Evolutionary conservation across 1,140 invertebrate species (phyloP), one percentile per base, ranked within the genome.

Genomic region (Aphidius gifuensis): DNA sequence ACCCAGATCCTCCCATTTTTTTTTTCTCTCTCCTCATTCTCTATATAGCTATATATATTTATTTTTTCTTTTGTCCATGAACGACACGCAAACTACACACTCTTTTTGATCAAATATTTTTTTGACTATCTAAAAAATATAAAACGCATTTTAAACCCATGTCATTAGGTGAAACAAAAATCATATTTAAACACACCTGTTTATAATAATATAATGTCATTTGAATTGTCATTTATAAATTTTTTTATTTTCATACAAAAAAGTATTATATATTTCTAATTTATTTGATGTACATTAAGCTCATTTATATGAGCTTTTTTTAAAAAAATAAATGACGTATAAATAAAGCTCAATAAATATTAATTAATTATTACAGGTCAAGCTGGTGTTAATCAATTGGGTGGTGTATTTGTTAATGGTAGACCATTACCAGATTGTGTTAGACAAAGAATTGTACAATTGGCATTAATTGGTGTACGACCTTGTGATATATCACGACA

Each of bases 401-500:
- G 95, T 45, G 95, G 95, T 42, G 93, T 97, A 43, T 98, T 98
- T 77, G 95, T 98, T 4, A 98, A 98, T 77, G 96, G 96, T 0
- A 85, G 96, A 6, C 96, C 96, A 2, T 82, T 98, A 45, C 96
- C 96, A 16, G 93, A 96, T 76, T 93, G 92, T 70, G 93, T 97
- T n/a, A 85, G 96, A 55, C 88, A 93, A 65, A 85, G 93, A 64
- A 98, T 98, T 69, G 94, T 98, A 0, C 94, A 98, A 74, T 82
- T 98, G 71, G 94, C 95, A 16, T 82, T 96, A 60, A 86, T 95
- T 74, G 92, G 92, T 6, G 94, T 97, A 0, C 83, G 96, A 59
- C 96, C 96, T 8, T 98, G 96, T 78, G 96, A 98, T 81, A 98
- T 98, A 76, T 96, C 93, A 5, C 81, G 96, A 50, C 94, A 97